phyloP scores from a whole-genome alignment of 2,797 vertebrate species.

The Phrynocephalus guinanensis region DNA sequence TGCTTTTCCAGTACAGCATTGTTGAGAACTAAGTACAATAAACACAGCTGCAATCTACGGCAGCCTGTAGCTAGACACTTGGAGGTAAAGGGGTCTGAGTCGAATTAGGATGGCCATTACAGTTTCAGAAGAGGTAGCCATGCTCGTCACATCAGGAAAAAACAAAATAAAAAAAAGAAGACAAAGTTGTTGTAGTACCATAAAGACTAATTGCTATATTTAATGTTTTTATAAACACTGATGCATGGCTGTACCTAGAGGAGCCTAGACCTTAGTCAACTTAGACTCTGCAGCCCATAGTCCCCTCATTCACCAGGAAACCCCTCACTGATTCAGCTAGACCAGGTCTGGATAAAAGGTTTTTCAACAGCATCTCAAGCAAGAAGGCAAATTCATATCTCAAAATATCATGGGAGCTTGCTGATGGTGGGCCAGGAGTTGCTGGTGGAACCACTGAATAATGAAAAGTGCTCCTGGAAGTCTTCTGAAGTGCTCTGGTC shows the following conservation, averaged over 20 bases:
- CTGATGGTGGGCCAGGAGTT: no score
- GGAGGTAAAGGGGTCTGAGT: no score
- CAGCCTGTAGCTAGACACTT: no score
- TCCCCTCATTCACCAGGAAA: neutral
- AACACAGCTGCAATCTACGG: neutral
- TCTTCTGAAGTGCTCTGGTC: neutral
- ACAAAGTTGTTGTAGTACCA: no score
- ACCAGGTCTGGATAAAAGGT: neutral
- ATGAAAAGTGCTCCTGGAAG: neutral
- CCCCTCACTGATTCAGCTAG: neutral
- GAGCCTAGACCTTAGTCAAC: neutral
- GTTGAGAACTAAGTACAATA: no score
- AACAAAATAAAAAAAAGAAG: no score
- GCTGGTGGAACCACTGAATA: neutral
- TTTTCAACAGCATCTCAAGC: no score
- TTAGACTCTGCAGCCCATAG: neutral
- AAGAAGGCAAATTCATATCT: neutral
- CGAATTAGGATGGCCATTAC: no score
- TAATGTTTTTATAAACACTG: neutral
- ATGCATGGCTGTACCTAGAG: neutral
- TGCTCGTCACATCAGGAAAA: no score
- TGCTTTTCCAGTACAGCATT: neutral
- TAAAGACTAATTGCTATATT: no score
- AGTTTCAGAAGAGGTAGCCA: no score
- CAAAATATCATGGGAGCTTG: no score